Base-by-base conservation (phyloP, 2,888 invertebrate species). In the Myopa tessellatipennis region DNA sequence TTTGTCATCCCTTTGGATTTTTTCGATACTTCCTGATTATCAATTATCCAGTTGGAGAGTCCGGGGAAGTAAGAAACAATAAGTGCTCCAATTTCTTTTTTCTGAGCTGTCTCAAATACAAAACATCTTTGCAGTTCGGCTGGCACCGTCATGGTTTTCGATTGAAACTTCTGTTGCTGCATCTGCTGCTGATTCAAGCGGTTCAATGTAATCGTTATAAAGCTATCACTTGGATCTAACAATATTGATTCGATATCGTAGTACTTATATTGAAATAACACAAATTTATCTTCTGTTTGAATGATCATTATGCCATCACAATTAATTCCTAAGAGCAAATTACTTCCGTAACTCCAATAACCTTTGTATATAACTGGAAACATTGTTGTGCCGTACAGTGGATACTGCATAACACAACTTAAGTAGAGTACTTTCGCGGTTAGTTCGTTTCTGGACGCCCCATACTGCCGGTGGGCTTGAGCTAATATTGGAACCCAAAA, bases 401-500 rank as follows among this genome's bases (percentile, higher is more conserved):
- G 97, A 88, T 97, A 98, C 89, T 98, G 98, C 96, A 98, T 98
- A 6, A 98, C 98, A 86, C 97, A 97, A 0, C 97, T 96, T 80
- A 98, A 90, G 89, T 98, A 98, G 81, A 98, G 91, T 36, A 97
- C 97, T 90, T 98, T 98, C 26, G 97, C 96, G 0, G 97, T 96
- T 65, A 98, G 90, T 86, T 97, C 97, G 0, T 95, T 94, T 77
- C 97, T 94, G 0, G 96, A 96, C n/a, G 95, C 94, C 74, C 98
- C 98, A 87, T 97, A 98, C 86, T 96, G 96, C 12, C 94, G 92
- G 87, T 96, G 96, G 4, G 96, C 96, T 90, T 96, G 95, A 1
- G 95, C 95, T 70, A 96, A 91, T 81, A 96, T 95, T 4, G 95
- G 95, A 77, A 94, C 94, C 96, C 96, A 96, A 82, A 96, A 95